phyloP scores from a whole-genome alignment of 2,113 vertebrate species.

The Spheniscus mendiculus region DNA sequence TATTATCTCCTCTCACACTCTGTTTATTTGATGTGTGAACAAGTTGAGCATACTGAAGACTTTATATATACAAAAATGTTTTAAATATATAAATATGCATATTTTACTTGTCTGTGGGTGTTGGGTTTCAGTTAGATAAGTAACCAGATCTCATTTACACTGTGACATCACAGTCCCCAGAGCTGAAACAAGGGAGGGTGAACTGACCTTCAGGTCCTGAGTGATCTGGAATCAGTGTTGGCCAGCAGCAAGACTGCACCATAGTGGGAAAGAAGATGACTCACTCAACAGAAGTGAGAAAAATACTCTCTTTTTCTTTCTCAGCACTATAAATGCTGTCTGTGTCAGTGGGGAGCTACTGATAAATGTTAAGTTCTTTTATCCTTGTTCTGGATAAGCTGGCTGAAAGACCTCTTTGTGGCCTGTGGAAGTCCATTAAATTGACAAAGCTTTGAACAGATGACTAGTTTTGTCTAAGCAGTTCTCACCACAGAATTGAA shows the following conservation, averaged over 20 bases:
- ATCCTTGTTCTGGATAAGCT: background rate
- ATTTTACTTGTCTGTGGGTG: background rate
- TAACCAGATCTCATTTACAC: background rate
- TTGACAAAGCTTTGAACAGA: background rate
- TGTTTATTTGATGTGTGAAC: background rate
- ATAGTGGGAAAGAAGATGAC: background rate
- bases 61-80: background rate
- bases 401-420: background rate
- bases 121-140: background rate
- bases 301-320: background rate
- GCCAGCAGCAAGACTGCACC: accelerated
- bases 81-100: background rate
- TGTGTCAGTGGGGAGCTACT: background rate
- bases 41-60: background rate
- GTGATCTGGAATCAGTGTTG: background rate
- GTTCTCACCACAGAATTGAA: background rate
- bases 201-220: background rate
- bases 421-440: background rate
- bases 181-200: background rate
- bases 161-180: background rate
- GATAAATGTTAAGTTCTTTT: background rate
- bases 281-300: background rate
- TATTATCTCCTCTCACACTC: background rate
- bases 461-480: background rate
- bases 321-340: background rate